A percentile compares a stretch with the other conserved stretches of the same genome.
Evolutionary conservation across 64 coral and sea anemone species (phyloP).

Genomic region (Exaiptasia diaphana): DNA sequence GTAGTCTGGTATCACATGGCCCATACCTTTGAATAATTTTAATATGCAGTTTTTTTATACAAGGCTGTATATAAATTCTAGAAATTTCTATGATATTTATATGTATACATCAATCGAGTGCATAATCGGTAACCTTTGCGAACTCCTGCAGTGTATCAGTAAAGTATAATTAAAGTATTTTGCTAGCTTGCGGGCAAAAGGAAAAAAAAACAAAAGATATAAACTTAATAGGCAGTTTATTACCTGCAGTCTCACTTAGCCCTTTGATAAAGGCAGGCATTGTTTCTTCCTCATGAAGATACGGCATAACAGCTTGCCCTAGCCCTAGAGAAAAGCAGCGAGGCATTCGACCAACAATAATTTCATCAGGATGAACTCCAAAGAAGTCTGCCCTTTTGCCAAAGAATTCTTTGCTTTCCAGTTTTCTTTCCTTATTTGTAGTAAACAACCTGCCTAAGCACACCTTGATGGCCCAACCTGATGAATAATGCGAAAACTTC

Average conservation of each 20-base stretch:
- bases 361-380: slow-evolving; percentile 52
- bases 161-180: too few species aligned
- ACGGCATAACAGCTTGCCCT: slow-evolving; percentile 56
- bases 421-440: slow-evolving; percentile 31
- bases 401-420: slow-evolving; percentile 26
- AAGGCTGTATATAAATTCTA: too few species aligned
- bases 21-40: too few species aligned
- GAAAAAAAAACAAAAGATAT: too few species aligned
- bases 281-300: slow-evolving; percentile 42
- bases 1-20: slow-evolving; percentile 55
- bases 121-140: too few species aligned
- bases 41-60: too few species aligned
- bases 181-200: too few species aligned
- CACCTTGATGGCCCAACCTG: slow-evolving; percentile 56
- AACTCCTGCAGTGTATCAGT: too few species aligned
- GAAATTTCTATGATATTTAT: too few species aligned
- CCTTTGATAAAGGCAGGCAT: slow-evolving; percentile 70
- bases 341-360: slow-evolving; percentile 65
- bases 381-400: slow-evolving; percentile 40
- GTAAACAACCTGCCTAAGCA: slow-evolving; percentile 19
- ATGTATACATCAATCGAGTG: too few species aligned
- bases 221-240: too few species aligned
- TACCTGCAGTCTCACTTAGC: slow-evolving; percentile 56
- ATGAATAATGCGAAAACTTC: not conserved
- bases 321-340: slow-evolving; percentile 55